Evolutionary conservation across 2,797 vertebrate genomes (phyloP).

Genomic region (Epinephelus malabaricus): DNA sequence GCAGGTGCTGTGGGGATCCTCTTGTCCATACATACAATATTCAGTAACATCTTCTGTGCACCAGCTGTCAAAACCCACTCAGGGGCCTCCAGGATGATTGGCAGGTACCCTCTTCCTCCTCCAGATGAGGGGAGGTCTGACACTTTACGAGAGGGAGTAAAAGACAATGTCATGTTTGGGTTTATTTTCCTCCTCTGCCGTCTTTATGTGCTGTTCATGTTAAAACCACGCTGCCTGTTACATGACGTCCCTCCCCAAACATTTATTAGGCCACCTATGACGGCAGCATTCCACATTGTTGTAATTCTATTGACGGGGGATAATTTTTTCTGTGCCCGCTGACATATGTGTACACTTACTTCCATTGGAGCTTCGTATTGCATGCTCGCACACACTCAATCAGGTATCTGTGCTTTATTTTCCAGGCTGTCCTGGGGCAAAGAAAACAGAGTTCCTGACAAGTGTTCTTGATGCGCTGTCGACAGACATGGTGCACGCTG

Average conservation of each 20-base stretch:
- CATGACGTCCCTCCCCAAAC: slow-evolving; percentile 67
- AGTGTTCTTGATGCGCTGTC: slow-evolving; percentile 96
- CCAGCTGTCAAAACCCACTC: slow-evolving; percentile 63
- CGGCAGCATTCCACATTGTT: slow-evolving; percentile 37
- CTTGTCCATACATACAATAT: slow-evolving; percentile 43
- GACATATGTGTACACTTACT: slow-evolving; percentile 14
- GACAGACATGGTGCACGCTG: slow-evolving; percentile 97
- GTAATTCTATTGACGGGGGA: slow-evolving; percentile 31
- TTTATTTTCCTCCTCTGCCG: slow-evolving; percentile 61
- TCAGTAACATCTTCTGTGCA: slow-evolving; percentile 37
- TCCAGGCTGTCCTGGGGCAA: slow-evolving; percentile 95
- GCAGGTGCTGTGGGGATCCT: slow-evolving; percentile 37
- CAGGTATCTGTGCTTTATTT: slow-evolving; percentile 62
- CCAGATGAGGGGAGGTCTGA: slow-evolving; percentile 69
- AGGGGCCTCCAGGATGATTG: slow-evolving; percentile 74
- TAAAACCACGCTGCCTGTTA: slow-evolving; percentile 67
- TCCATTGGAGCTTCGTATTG: slow-evolving; percentile 38
- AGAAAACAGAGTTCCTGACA: slow-evolving; percentile 97
- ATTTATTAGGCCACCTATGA: slow-evolving; percentile 81
- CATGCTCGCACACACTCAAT: slow-evolving; percentile 44
- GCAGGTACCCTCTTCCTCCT: slow-evolving; percentile 73
- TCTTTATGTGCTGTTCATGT: slow-evolving; percentile 65
- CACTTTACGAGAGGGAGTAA: slow-evolving; percentile 74
- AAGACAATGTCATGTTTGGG: slow-evolving; percentile 67
- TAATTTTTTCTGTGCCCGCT: slow-evolving; percentile 43